Conservation (phyloP, 2,888 invertebrate species). For the Ceriagrion tenellum region DNA sequence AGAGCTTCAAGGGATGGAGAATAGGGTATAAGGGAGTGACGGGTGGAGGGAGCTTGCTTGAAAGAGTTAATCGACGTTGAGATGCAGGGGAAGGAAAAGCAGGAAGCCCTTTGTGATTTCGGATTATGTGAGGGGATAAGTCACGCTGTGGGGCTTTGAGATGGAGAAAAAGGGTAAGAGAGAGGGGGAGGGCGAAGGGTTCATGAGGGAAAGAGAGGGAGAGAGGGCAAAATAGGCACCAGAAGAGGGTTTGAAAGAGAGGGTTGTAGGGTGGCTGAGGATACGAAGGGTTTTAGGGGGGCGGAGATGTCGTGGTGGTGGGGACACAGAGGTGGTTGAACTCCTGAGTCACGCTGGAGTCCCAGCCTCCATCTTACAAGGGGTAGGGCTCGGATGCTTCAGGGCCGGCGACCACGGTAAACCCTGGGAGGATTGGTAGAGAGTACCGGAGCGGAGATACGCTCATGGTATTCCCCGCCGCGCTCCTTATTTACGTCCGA, state of each 20-base stretch:
- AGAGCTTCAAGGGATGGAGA: neutral
- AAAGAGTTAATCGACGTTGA: slow-evolving; percentile 32
- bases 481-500: slow-evolving; percentile 14
- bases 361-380: neutral
- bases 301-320: neutral
- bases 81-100: slow-evolving; percentile 12
- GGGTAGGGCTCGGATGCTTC: neutral
- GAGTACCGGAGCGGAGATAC: neutral
- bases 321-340: slow-evolving; percentile 27
- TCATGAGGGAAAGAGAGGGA: neutral
- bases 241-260: neutral
- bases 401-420: neutral
- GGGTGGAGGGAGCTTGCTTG: neutral
- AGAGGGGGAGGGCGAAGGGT: neutral
- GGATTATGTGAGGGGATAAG: slow-evolving; percentile 39
- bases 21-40: neutral
- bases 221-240: neutral
- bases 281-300: neutral
- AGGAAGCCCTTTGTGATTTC: slow-evolving; percentile 26
- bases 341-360: neutral
- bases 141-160: slow-evolving; percentile 12
- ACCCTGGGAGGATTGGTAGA: neutral
- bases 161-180: neutral
- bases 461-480: neutral
- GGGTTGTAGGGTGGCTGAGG: neutral